phyloP scores from a whole-genome alignment of 2,888 invertebrate species.

The Luffia ferchaultella region DNA sequence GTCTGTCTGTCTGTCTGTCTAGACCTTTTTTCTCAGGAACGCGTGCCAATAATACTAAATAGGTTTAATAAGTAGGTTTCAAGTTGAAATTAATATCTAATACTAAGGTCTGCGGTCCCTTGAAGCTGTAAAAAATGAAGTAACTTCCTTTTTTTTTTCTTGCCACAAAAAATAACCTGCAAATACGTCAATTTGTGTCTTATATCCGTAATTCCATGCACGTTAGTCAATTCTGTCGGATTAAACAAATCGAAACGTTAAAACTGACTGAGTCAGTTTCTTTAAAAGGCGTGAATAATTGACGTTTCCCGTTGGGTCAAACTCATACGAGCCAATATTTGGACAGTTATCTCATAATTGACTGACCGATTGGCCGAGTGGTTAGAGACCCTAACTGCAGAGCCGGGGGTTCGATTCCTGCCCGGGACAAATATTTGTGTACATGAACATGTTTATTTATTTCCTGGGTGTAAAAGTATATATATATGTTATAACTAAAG shows the following conservation, averaged over 20 bases:
- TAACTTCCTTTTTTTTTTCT: too few species aligned
- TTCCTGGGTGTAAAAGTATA: background rate
- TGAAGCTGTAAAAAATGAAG: too few species aligned
- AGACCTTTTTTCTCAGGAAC: too few species aligned
- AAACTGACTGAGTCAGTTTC: conserved; percentile 23
- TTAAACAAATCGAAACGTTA: background rate
- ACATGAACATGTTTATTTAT: background rate
- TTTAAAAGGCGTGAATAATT: conserved; percentile 32
- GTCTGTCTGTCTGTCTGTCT: too few species aligned
- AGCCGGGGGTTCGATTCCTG: conserved; percentile 4
- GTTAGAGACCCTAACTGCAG: conserved; percentile 4
- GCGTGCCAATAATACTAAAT: too few species aligned
- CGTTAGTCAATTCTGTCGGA: background rate
- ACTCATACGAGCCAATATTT: conserved; percentile 30
- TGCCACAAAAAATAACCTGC: too few species aligned
- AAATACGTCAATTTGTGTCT: too few species aligned
- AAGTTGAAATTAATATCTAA: background rate
- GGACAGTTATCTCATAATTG: conserved; percentile 18
- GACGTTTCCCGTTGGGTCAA: conserved; percentile 33
- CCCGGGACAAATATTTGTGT: background rate
- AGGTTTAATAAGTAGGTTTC: too few species aligned
- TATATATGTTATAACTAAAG: background rate
- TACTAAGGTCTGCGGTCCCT: too few species aligned
- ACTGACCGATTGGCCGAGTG: conserved; percentile 1
- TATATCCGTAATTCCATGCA: background rate